phyloP scores from a whole-genome alignment of 2,797 vertebrate species.

The Sebastolobus altivelis region DNA sequence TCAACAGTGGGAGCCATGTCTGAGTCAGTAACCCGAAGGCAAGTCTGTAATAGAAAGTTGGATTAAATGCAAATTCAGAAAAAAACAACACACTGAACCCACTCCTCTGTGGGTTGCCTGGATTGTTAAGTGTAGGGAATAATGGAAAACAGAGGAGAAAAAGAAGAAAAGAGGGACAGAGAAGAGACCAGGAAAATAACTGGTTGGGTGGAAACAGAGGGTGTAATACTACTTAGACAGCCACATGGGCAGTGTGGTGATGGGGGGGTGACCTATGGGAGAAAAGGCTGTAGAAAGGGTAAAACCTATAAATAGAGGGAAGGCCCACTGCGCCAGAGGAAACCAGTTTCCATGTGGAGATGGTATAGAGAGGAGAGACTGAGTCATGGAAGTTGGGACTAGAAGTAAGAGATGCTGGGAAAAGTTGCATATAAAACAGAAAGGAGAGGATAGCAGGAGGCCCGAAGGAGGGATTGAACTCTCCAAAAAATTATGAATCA shows the following conservation, averaged over 20 bases:
- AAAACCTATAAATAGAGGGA: constrained; percentile 18
- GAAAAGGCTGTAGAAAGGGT: constrained; percentile 7
- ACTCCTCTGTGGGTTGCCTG: constrained; percentile 26
- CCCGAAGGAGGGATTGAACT: background rate
- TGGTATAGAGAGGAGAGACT: constrained; percentile 28
- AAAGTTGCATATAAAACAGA: constrained; percentile 1
- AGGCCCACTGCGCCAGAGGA: constrained; percentile 4
- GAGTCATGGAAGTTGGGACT: constrained; percentile 36
- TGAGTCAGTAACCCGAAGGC: constrained; percentile 34
- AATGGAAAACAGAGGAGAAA: constrained; percentile 11
- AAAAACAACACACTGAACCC: constrained; percentile 21
- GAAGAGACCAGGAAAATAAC: constrained; percentile 29
- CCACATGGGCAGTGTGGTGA: background rate
- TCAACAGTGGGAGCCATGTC: constrained; percentile 21
- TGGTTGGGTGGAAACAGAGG: constrained; percentile 33
- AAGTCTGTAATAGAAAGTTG: constrained; percentile 31
- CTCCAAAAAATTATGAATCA: background rate
- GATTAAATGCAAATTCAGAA: constrained; percentile 25
- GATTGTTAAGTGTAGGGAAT: constrained; percentile 22
- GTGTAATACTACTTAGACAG: constrained; percentile 22
- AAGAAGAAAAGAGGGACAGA: constrained; percentile 18
- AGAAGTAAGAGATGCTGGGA: constrained; percentile 6
- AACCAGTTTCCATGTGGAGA: constrained; percentile 29
- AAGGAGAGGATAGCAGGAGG: background rate
- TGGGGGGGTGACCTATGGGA: constrained; percentile 1